phyloP scores from a whole-genome alignment of 2,113 vertebrate species.

The Malurus cyaneus region DNA sequence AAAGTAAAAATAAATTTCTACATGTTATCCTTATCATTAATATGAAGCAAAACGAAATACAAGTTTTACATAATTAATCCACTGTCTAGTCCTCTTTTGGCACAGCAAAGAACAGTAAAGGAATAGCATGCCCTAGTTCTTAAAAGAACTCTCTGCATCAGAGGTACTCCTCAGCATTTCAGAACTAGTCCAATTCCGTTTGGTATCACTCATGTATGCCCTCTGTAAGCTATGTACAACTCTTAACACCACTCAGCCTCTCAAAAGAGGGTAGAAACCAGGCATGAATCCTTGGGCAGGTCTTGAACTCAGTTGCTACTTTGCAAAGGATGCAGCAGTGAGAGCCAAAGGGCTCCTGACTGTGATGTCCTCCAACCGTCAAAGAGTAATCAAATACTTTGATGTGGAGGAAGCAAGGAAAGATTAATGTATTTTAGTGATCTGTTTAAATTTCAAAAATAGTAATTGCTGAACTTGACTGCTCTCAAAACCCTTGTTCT shows the following conservation, averaged over 20 bases:
- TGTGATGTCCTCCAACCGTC: slow-evolving; percentile 23
- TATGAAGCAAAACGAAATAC: not conserved
- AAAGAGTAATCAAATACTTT: slow-evolving; percentile 51
- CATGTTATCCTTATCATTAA: not conserved
- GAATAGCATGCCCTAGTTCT: slow-evolving; percentile 4
- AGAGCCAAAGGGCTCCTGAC: slow-evolving; percentile 9
- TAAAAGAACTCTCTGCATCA: not conserved
- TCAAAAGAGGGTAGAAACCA: slow-evolving; percentile 21
- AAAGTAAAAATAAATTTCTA: not conserved
- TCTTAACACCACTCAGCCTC: not conserved
- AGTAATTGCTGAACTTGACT: slow-evolving; percentile 45
- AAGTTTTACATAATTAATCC: slow-evolving; percentile 1
- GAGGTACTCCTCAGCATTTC: not conserved
- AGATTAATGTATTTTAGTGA: slow-evolving; percentile 28
- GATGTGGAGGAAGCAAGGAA: slow-evolving; percentile 14
- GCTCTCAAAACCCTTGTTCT: slow-evolving; percentile 32
- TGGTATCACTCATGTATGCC: not conserved
- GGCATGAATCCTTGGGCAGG: slow-evolving; percentile 13
- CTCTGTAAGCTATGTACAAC: not conserved
- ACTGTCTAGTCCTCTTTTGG: not conserved
- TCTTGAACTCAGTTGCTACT: slow-evolving; percentile 29
- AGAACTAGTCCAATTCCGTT: slow-evolving; percentile 11
- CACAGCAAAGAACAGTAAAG: not conserved
- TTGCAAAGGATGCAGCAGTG: slow-evolving; percentile 9
- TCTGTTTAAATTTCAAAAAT: not conserved